These are phyloP conservation scores for Arbacia lixula DNA, from an alignment of 53 echinoderm and acorn worm species.

Conservation along the genomic window DNA sequence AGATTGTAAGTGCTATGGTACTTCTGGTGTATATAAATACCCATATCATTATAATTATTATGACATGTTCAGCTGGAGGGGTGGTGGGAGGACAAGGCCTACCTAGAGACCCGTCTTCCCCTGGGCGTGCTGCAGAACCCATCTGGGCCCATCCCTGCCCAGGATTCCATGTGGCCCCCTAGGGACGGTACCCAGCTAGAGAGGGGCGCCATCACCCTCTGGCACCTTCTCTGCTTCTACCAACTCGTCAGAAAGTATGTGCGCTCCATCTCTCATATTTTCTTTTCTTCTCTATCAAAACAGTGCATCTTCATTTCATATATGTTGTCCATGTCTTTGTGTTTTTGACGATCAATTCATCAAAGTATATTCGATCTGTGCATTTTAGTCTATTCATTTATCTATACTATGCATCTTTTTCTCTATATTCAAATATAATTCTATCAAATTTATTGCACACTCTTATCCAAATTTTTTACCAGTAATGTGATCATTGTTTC, in stretches of 20 bases:
- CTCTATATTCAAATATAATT: too few relatives aligned
- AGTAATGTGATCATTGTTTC: too few relatives aligned
- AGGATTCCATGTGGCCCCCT: constrained; percentile 80
- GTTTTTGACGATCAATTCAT: too few relatives aligned
- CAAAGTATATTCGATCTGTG: too few relatives aligned
- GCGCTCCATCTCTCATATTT: not conserved
- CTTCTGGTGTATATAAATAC: too few relatives aligned
- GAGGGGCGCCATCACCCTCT: constrained; percentile 65
- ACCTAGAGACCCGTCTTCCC: constrained; percentile 68
- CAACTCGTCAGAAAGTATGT: constrained; percentile 69
- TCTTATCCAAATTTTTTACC: too few relatives aligned
- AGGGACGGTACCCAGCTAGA: constrained; percentile 73
- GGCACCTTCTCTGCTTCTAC: constrained; percentile 66
- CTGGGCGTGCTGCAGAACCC: constrained; percentile 74
- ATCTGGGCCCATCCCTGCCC: constrained; percentile 57
- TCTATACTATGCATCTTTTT: too few relatives aligned
- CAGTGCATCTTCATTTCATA: not conserved
- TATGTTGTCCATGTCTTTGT: not conserved
- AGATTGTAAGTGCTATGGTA: too few relatives aligned
- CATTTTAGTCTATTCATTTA: too few relatives aligned
- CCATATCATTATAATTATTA: too few relatives aligned
- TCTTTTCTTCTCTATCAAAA: not conserved
- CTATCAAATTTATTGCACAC: too few relatives aligned
- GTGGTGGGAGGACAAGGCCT: constrained; percentile 91
- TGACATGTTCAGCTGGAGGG: constrained; percentile 65